Evolutionary conservation across 2,888 invertebrate species (phyloP), one percentile per base, ranked within the genome.

Genomic region (Cremastinae sp.): DNA sequence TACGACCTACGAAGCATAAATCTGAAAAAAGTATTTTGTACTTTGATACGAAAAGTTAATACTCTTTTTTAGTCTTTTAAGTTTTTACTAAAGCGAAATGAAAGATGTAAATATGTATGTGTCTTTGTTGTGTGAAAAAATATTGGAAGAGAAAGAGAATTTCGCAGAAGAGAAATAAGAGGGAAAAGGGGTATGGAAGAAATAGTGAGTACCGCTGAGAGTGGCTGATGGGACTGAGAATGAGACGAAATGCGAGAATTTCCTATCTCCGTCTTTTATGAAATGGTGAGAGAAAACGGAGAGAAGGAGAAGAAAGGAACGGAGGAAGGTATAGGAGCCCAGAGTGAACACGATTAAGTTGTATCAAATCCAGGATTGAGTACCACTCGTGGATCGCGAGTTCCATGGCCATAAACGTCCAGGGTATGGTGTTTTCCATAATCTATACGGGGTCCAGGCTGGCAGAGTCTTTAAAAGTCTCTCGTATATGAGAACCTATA

Each of bases 311-410:
- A 10, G 14, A 12, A 43, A 35, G 41, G 14, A 41, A 28, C 37
- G 35, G 49, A 45, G 9, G 47, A 43, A 56, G 5, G 20, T 18
- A 37, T 12, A 20, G 5, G 28, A 16, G 62, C 62, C 28, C 51
- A 43, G 12, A 12, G 28, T n/a, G 49, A 22, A 51, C 75, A 80
- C 85, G 85, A 87, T 87, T 87, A 87, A 87, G 87, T 87, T 85
- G 86, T 87, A 87, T 86, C 83, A 83, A 87, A 87, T 84, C 83
- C 81, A 80, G 82, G 83, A 86, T 86, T 84, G 83, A 85, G 85
- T 80, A 82, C 79, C 84, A 82, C 81, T 83, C 81, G 79, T 81
- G 84, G 80, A 80, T 83, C 83, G 83, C 83, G 83, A 85, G 83
- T 80, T 83, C 81, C 82, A 80, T 77, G 78, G 84, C 83, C 80